Percentiles rank a stretch among this genome's conserved stretches.
phyloP scores from a whole-genome alignment of 2,888 invertebrate species.

The Scelioninae gen. 2 region DNA sequence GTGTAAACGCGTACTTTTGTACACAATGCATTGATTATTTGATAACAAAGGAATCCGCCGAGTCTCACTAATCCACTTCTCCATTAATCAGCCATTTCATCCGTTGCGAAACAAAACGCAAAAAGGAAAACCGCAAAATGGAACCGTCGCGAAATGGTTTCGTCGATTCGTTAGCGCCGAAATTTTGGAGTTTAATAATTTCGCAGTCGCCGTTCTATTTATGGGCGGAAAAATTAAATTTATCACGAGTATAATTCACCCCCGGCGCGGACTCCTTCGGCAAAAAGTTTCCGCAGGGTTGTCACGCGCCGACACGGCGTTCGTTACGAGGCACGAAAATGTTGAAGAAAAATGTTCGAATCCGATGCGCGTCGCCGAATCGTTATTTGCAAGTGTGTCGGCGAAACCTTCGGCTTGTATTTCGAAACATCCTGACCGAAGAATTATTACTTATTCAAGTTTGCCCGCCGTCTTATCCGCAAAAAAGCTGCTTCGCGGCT shows the following conservation, averaged over 20 bases:
- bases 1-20: slow-evolving; percentile 30
- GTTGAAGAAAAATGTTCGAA: slow-evolving; percentile 48
- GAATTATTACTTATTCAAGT: slow-evolving; percentile 35
- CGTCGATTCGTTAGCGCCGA: neutral
- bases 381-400: slow-evolving; percentile 48
- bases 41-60: slow-evolving; percentile 22
- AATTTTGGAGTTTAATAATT: slow-evolving; percentile 8
- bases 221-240: slow-evolving; percentile 34
- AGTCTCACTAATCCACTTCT: slow-evolving; percentile 15
- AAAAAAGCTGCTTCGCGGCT: neutral
- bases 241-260: slow-evolving; percentile 47
- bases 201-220: slow-evolving; percentile 19
- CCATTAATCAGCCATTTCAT: too few relatives aligned
- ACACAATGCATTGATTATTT: slow-evolving; percentile 28
- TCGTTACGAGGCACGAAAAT: slow-evolving; percentile 48
- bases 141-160: too few relatives aligned
- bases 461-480: slow-evolving; percentile 1
- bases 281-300: slow-evolving; percentile 41
- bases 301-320: slow-evolving; percentile 43
- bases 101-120: neutral
- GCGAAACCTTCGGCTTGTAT: slow-evolving; percentile 25
- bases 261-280: slow-evolving; percentile 12
- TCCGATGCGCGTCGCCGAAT: slow-evolving; percentile 30
- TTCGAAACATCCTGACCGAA: slow-evolving; percentile 34
- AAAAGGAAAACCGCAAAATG: neutral